Percentiles rank a stretch among this genome's conserved stretches.
phyloP scores from a whole-genome alignment of 2,113 vertebrate species.

The Synchiropus splendidus region DNA sequence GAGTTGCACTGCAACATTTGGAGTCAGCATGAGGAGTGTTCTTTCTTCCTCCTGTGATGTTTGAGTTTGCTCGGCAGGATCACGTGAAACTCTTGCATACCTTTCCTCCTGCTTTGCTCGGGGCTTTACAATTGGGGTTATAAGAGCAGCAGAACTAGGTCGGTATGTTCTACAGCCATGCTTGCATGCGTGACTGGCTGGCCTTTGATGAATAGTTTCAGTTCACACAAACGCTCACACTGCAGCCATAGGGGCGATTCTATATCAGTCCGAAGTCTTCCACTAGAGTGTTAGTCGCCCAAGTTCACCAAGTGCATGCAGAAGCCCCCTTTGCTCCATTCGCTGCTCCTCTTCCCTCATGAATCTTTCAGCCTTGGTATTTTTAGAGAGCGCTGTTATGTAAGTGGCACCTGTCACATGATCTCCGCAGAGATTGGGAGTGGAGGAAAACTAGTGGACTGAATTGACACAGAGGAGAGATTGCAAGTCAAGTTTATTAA shows the following conservation, averaged over 20 bases:
- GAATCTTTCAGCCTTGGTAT: constrained; percentile 65
- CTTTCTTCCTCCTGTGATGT: neutral
- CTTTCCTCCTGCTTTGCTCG: constrained; percentile 17
- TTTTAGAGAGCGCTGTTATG: constrained; percentile 65
- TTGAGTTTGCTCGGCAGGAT: constrained; percentile 6
- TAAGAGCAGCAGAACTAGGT: constrained; percentile 45
- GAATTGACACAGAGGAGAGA: constrained; percentile 9
- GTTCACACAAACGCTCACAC: constrained; percentile 5
- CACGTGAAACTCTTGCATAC: constrained; percentile 36
- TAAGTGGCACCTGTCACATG: constrained; percentile 71
- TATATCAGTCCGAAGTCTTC: too few relatives aligned
- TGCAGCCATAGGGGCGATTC: neutral
- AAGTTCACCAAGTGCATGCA: constrained; percentile 1
- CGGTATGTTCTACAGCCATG: constrained; percentile 32
- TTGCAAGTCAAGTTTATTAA: constrained; percentile 4
- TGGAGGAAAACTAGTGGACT: constrained; percentile 14
- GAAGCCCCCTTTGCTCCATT: constrained; percentile 11
- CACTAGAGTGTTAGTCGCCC: too few relatives aligned
- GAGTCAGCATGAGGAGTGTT: neutral
- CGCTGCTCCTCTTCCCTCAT: constrained; percentile 42
- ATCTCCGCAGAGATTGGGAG: constrained; percentile 47
- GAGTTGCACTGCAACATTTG: neutral
- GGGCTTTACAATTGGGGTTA: constrained; percentile 37
- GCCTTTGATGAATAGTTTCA: constrained; percentile 23
- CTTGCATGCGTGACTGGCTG: constrained; percentile 27